Conservation (phyloP, 2,113 vertebrate genomes). For the Thamnaconus septentrionalis region DNA sequence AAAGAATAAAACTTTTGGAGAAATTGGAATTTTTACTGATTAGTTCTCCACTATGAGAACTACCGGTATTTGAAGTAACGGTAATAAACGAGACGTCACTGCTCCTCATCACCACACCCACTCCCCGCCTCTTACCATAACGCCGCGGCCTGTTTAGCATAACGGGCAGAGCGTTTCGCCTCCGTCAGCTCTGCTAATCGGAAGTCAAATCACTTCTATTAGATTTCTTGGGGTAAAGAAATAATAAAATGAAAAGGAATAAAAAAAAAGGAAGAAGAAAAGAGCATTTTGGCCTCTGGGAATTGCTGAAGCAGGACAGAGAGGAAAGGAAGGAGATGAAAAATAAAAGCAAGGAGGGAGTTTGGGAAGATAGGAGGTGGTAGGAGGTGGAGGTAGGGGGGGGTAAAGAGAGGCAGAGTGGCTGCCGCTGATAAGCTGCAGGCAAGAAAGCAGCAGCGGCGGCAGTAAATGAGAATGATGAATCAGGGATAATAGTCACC, state of each 20-base stretch:
- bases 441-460: constrained; percentile 62
- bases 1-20: too few species aligned
- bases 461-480: constrained; percentile 74
- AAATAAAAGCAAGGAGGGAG: constrained; percentile 27
- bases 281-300: constrained; percentile 19
- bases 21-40: too few species aligned
- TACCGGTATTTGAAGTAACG: too few species aligned
- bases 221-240: constrained; percentile 63
- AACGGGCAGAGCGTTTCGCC: constrained; percentile 60
- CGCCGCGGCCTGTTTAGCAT: constrained; percentile 54
- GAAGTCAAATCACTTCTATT: constrained; percentile 76
- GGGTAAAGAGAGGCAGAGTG: constrained; percentile 36
- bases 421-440: constrained; percentile 69
- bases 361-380: too few species aligned
- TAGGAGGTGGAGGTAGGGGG: too few species aligned
- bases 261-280: constrained; percentile 39
- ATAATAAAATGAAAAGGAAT: constrained; percentile 40
- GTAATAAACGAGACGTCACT: too few species aligned
- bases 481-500: constrained; percentile 74
- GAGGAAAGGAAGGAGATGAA: constrained; percentile 20
- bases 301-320: constrained; percentile 71
- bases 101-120: too few species aligned
- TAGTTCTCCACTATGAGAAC: too few species aligned
- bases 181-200: constrained; percentile 72
- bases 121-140: constrained; percentile 28